These are phyloP conservation scores for Drosophila cognata DNA, from an alignment of 2,888 invertebrate genomes.

Conservation along the genomic window DNA sequence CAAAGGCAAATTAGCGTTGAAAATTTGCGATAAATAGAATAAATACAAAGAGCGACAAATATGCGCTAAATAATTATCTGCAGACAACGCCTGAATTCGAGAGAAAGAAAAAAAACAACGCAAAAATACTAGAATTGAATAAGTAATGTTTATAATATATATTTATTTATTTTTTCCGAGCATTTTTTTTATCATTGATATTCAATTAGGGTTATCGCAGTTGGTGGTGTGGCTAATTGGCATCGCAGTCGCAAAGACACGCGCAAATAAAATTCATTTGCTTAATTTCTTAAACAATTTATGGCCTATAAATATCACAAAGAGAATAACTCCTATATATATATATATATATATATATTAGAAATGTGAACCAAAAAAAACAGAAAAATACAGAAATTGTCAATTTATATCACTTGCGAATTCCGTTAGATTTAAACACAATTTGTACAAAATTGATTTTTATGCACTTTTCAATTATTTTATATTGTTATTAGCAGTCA, in stretches of 20 bases:
- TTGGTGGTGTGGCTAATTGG: constrained; percentile 54
- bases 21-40: constrained; percentile 42
- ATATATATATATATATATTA: neutral
- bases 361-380: neutral
- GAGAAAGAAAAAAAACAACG: no score
- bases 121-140: constrained; percentile 25
- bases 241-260: constrained; percentile 46
- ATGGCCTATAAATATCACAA: constrained; percentile 6
- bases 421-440: neutral
- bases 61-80: constrained; percentile 54
- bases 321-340: neutral
- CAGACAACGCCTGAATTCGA: constrained; percentile 21
- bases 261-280: constrained; percentile 52
- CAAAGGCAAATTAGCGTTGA: constrained; percentile 31
- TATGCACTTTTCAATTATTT: no score
- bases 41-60: constrained; percentile 44
- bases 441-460: no score
- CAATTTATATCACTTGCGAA: neutral
- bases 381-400: neutral
- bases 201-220: constrained; percentile 72
- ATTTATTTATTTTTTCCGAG: neutral
- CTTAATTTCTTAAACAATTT: constrained; percentile 34
- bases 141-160: constrained; percentile 30
- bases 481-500: no score
- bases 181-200: constrained; percentile 60